Conservation (phyloP, 1,140 invertebrate genomes). For the Heliconius hermathena region DNA sequence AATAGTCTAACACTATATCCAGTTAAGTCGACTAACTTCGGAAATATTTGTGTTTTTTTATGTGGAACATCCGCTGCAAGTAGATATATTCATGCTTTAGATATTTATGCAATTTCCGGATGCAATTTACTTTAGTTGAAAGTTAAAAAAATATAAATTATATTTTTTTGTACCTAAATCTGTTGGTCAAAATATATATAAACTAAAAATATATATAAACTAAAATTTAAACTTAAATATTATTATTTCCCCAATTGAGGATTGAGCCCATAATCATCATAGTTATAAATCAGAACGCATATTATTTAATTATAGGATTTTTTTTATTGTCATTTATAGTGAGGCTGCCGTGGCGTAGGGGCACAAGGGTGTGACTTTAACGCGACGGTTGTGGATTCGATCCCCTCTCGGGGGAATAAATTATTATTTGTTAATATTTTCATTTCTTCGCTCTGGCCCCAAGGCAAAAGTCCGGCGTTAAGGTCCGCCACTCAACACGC, state of each 20-base stretch:
- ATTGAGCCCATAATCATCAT: neutral
- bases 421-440: too few relatives aligned
- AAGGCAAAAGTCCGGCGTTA: too few relatives aligned
- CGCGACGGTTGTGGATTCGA: too few relatives aligned
- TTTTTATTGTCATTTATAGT: too few relatives aligned
- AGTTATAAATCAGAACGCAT: too few relatives aligned
- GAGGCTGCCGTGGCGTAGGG: too few relatives aligned
- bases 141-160: neutral
- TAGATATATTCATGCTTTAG: neutral
- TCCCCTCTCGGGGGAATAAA: too few relatives aligned
- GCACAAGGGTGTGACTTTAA: too few relatives aligned
- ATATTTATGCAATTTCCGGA: constrained; percentile 1
- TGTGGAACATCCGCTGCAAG: neutral
- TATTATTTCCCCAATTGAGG: neutral
- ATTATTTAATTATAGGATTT: too few relatives aligned
- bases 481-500: too few relatives aligned
- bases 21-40: neutral
- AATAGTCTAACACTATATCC: neutral
- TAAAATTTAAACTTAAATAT: neutral
- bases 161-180: neutral
- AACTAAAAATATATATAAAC: neutral
- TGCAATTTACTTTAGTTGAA: neutral
- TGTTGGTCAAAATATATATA: too few relatives aligned
- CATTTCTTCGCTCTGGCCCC: too few relatives aligned
- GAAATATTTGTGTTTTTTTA: neutral